A percentile compares a stretch with the other conserved stretches of the same genome.
Evolutionary conservation across 23 tunicate species (phyloP).

Genomic region (Halocynthia roretzi): DNA sequence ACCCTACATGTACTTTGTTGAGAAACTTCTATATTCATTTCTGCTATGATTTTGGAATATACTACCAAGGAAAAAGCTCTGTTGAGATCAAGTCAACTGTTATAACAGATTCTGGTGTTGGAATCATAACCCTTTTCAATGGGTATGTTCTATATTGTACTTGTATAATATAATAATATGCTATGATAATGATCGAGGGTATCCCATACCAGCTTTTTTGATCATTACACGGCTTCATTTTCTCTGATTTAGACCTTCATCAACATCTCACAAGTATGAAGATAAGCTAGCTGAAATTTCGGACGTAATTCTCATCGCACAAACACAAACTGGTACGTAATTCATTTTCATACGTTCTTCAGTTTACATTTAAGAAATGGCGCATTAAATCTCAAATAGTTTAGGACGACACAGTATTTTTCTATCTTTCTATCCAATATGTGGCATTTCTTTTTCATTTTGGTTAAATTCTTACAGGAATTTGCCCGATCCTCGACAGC

Average conservation of each 20-base stretch:
- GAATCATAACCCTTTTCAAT: slow-evolving; percentile 21
- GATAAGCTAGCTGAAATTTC: slow-evolving; percentile 18
- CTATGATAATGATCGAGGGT: too few relatives aligned
- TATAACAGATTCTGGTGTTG: slow-evolving; percentile 23
- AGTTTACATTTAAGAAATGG: too few relatives aligned
- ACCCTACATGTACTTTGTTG: slow-evolving; percentile 13
- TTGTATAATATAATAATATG: not conserved
- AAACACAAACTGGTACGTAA: slow-evolving; percentile 12
- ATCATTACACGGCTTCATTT: not conserved
- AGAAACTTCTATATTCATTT: slow-evolving; percentile 28
- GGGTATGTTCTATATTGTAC: slow-evolving; percentile 29
- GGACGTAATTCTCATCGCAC: not conserved
- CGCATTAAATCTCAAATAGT: not conserved
- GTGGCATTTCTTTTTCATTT: not conserved
- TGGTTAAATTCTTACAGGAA: slow-evolving; percentile 6
- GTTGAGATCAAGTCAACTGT: slow-evolving; percentile 9
- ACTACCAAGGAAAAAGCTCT: slow-evolving; percentile 23
- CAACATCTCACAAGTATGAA: slow-evolving; percentile 23
- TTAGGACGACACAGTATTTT: not conserved
- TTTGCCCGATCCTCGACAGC: slow-evolving; percentile 18
- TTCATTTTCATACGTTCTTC: not conserved
- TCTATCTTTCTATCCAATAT: too few relatives aligned
- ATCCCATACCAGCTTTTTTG: too few relatives aligned
- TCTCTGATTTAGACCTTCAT: slow-evolving; percentile 28
- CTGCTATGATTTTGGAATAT: slow-evolving; percentile 33